Percentiles rank a stretch among this genome's conserved stretches.
These are phyloP conservation scores for Nixonia krombeini DNA, from an alignment of 1,140 invertebrate species.

Conservation along the genomic window DNA sequence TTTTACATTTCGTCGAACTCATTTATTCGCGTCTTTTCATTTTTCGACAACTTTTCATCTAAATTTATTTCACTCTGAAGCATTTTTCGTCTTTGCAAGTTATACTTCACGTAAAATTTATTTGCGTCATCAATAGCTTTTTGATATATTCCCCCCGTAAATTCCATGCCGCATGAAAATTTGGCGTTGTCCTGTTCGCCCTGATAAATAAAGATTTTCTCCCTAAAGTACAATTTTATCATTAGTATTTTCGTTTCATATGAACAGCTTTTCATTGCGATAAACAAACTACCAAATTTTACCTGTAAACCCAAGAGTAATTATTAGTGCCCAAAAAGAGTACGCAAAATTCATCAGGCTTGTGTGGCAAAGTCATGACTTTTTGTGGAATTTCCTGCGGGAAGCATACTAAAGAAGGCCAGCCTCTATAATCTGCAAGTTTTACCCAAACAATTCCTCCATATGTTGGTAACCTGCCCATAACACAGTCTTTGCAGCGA, in stretches of 20 bases:
- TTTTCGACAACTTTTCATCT: no score
- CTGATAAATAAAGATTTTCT: background rate
- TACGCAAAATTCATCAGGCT: slow-evolving; percentile 24
- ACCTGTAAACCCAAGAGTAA: slow-evolving; percentile 5
- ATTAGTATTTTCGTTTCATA: no score
- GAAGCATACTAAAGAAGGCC: slow-evolving; percentile 25
- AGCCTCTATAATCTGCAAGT: slow-evolving; percentile 5
- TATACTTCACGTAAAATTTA: background rate
- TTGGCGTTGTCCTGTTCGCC: background rate
- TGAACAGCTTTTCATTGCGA: no score
- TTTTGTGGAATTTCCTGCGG: slow-evolving; percentile 16
- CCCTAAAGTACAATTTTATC: no score
- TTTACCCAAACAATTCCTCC: slow-evolving; percentile 33
- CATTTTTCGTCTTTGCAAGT: no score
- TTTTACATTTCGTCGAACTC: no score
- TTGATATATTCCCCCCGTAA: background rate
- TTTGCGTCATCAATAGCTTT: background rate
- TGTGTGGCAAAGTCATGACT: slow-evolving; percentile 5
- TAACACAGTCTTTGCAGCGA: slow-evolving; percentile 28
- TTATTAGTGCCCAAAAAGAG: slow-evolving; percentile 23
- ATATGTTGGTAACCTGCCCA: slow-evolving; percentile 25
- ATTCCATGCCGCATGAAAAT: background rate
- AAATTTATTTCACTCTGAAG: no score
- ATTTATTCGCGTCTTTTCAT: no score
- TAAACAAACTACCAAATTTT: no score